These are phyloP conservation scores for Bradypodion ventrale DNA, from an alignment of 2,797 vertebrate genomes.

Conservation along the genomic window DNA sequence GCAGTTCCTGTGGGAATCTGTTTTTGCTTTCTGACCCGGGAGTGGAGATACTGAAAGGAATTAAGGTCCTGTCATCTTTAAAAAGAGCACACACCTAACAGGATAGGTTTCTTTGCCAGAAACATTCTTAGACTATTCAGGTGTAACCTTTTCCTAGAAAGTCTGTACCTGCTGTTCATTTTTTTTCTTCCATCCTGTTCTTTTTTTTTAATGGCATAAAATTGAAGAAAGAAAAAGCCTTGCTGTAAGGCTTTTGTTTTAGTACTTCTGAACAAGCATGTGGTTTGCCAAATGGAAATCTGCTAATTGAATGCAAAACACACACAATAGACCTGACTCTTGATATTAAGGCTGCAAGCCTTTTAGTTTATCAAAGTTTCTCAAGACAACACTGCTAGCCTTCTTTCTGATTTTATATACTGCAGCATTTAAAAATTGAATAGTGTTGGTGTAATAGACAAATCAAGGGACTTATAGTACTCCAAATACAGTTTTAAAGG, in stretches of 20 bases:
- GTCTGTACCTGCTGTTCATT: slow-evolving; percentile 25
- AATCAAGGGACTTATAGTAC: background rate
- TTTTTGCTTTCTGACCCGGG: slow-evolving; percentile 61
- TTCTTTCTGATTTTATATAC: slow-evolving; percentile 26
- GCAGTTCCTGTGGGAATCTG: slow-evolving; percentile 64
- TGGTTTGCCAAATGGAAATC: slow-evolving; percentile 53
- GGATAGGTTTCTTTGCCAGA: slow-evolving; percentile 63
- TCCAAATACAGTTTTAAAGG: background rate
- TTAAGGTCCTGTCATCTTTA: slow-evolving; percentile 64
- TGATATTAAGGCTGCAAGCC: background rate
- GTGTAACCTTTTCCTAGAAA: slow-evolving; percentile 45
- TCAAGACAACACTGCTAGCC: background rate
- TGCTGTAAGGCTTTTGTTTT: slow-evolving; percentile 57
- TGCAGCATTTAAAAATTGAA: background rate
- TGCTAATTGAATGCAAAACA: slow-evolving; percentile 24
- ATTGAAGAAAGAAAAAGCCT: slow-evolving; percentile 42
- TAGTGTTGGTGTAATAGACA: background rate
- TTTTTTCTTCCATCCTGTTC: slow-evolving; percentile 38
- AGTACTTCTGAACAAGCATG: slow-evolving; percentile 45
- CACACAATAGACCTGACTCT: accelerated
- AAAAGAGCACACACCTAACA: slow-evolving; percentile 22
- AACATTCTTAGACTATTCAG: slow-evolving; percentile 58
- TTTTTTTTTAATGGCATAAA: slow-evolving; percentile 29
- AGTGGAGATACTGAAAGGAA: slow-evolving; percentile 60
- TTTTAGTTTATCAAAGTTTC: background rate